These are phyloP conservation scores for Egretta garzetta DNA, from an alignment of 2,113 vertebrate genomes.

Conservation along the genomic window DNA sequence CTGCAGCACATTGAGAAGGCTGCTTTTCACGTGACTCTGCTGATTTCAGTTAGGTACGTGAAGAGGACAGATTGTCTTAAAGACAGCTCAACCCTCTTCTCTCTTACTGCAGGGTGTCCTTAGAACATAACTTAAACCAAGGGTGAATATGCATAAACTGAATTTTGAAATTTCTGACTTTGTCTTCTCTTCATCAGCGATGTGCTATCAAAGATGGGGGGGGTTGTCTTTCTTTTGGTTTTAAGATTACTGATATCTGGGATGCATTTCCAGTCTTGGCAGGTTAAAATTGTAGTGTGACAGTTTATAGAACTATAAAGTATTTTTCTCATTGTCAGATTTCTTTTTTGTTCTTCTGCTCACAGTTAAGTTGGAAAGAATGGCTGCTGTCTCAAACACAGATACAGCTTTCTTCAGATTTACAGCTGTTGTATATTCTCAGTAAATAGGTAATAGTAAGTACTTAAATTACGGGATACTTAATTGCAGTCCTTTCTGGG, in stretches of 20 bases:
- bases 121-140: not conserved
- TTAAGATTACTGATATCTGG: not conserved
- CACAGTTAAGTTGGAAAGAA: not conserved
- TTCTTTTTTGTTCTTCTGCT: not conserved
- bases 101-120: not conserved
- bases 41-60: not conserved
- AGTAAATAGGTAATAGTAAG: not conserved
- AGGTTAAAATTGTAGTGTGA: not conserved
- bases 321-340: not conserved
- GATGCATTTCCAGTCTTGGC: not conserved
- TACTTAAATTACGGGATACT: not conserved
- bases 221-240: not conserved
- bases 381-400: not conserved
- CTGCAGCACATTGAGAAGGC: not conserved
- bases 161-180: not conserved
- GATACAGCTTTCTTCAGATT: not conserved
- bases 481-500: not conserved
- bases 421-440: not conserved
- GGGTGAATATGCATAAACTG: not conserved
- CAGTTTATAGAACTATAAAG: not conserved
- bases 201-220: not conserved
- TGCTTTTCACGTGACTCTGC: not conserved
- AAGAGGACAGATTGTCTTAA: not conserved
- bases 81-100: not conserved
- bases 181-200: not conserved